Base-by-base conservation (phyloP, 2,888 invertebrate species). In the Synanthedon vespiformis region DNA sequence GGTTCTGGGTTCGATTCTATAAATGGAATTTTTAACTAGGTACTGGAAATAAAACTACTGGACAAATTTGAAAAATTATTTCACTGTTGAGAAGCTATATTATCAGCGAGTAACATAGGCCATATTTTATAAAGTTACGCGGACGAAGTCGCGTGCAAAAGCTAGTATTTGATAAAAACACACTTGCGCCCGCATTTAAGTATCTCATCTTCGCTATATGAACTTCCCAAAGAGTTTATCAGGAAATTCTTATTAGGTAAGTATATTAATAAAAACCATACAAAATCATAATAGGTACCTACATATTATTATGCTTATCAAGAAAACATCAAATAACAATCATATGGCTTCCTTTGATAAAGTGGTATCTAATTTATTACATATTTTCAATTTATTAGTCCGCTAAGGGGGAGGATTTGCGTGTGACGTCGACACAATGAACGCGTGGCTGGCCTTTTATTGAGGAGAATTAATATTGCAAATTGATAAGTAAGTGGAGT, bases 291-390 rank as follows among this genome's bases (percentile, higher is more conserved):
- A 22, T 22, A 22, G 22, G 22, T 22, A 16, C 1, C 1, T 16
- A 16, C n/a, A 16, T 16, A 22, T 22, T 22, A 44, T 13, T 44
- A 44, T 14, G 8, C 44, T 44, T 13, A 44, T 44, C 44, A 44
- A 12, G 4, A 10, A 44, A 12, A 44, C 6, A n/a, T n/a, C 44
- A 13, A 12, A 44, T 6, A n/a, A 44, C 57, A 54, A 59, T 34
- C 2, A 34, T 64, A 71, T 55, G 77, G 79, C 66, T 78, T 79
- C 77, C 60, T 54, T 66, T 76, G 68, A 61, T 34, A 13, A 14
- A 52, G 40, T 53, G 53, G 48, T 49, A 62, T 68, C 68, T 68
- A 73, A 77, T 77, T 70, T 65, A 69, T 70, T 72, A 72, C 67
- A 67, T 70, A 77, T 77, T 75, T 70, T 67, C 68, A 55, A 57